Base-by-base conservation (phyloP, 1,140 invertebrate species). In the Philotrypesis tridentata region DNA sequence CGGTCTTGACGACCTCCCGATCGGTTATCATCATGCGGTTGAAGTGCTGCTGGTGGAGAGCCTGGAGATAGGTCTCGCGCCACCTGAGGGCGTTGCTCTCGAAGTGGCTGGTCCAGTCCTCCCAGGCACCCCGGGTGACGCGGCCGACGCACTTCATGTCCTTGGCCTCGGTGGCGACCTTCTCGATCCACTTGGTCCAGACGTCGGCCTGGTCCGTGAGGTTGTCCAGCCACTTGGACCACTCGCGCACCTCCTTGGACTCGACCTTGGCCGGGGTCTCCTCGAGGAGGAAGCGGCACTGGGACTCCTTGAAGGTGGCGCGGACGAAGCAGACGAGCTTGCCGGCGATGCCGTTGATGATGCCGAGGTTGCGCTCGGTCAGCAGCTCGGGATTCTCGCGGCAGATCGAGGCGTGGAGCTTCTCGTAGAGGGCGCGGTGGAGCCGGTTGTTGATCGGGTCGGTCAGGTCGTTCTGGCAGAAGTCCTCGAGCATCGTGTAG, bases 311-410 rank as follows among this genome's bases (percentile, higher is more conserved):
- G 0, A 91, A 33, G 23, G 87, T 55, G 17, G 75, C 74, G 67
- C 79, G 85, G 1, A 91, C n/a, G 88, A 89, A 90, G n/a, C 65
- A 61, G 4, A 88, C 87, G 1, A 90, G 83, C 83, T 89, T 89
- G 25, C 87, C 88, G 25, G 87, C 82, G 12, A 89, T 78, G 0
- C 89, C 85, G 65, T 87, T 79, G n/a, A 90, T 79, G 0, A 87
- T 33, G n/a, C 86, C 85, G 43, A 82, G 85, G 17, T 14, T 43
- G 0, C 68, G 68, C 1, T 61, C 48, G 55, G 6, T 43, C 8
- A 71, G 23, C 0, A 79, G 68, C 6, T 37, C 23, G 0, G 48
- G 55, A 31, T 72, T 21, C 25, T 78, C 12, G 82, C 40, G 7
- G 25, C 17, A 73, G 2, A 85, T 82, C 0, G 86, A 82, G 4